Conservation (phyloP, 2,113 vertebrate species). For the Oxygymnocypris stewartii region DNA sequence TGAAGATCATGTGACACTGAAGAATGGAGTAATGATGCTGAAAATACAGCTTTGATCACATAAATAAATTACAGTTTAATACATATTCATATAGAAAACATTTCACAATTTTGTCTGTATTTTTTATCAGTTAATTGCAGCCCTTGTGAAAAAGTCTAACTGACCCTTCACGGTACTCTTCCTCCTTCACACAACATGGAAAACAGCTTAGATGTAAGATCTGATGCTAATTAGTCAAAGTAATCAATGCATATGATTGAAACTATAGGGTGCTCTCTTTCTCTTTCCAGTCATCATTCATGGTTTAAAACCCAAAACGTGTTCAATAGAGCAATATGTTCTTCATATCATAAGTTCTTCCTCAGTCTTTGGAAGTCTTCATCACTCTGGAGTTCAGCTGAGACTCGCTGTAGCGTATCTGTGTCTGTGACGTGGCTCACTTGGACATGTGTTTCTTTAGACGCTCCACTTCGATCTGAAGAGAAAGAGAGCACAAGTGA, state of each 20-base stretch:
- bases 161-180: background rate
- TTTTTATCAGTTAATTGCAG: background rate
- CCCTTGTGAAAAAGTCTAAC: background rate
- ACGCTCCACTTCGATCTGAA: slow-evolving; percentile 91
- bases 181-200: background rate
- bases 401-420: background rate
- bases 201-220: background rate
- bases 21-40: background rate
- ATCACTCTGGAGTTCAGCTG: background rate
- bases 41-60: background rate
- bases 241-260: background rate
- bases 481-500: slow-evolving; percentile 3
- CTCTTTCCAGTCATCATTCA: background rate
- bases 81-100: background rate
- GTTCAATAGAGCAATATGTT: background rate
- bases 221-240: background rate
- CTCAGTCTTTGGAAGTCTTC: background rate
- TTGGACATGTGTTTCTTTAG: slow-evolving; percentile 96
- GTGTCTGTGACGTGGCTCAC: slow-evolving; percentile 66
- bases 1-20: background rate
- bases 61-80: background rate
- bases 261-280: background rate
- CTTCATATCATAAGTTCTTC: background rate
- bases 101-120: background rate
- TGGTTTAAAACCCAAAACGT: background rate